phyloP scores from a whole-genome alignment of 2,113 vertebrate species.

The Phalacrocorax carbo region DNA sequence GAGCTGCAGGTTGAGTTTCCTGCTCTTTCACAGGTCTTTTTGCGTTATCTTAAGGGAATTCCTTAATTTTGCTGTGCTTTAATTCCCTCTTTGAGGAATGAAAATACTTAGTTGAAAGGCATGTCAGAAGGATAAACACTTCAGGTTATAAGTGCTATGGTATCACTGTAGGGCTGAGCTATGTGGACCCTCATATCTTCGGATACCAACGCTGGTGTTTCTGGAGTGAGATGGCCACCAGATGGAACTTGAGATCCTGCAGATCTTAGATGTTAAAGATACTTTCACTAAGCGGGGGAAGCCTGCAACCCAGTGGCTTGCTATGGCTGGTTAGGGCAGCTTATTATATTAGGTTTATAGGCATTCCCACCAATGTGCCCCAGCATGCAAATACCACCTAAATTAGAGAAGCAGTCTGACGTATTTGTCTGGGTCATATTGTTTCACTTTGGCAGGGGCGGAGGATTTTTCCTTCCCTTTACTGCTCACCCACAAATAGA shows the following conservation, averaged over 20 bases:
- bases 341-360: not conserved
- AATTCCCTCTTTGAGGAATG: not conserved
- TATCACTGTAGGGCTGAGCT: not conserved
- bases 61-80: not conserved
- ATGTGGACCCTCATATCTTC: not conserved
- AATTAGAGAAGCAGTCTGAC: not conserved
- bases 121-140: not conserved
- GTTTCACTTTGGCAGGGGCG: not conserved
- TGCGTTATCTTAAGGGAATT: not conserved
- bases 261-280: not conserved
- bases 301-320: not conserved
- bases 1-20: not conserved
- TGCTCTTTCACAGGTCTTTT: not conserved
- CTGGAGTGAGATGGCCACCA: not conserved
- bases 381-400: not conserved
- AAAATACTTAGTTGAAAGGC: not conserved
- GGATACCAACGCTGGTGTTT: not conserved
- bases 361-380: not conserved
- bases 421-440: not conserved
- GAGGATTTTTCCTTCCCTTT: not conserved
- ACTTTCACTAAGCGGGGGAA: not conserved
- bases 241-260: not conserved
- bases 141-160: not conserved
- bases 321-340: not conserved
- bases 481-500: not conserved